Percentiles rank a stretch among this genome's conserved stretches.
phyloP scores from a whole-genome alignment of 1,140 invertebrate genomes.

The Adoxophyes honmai region DNA sequence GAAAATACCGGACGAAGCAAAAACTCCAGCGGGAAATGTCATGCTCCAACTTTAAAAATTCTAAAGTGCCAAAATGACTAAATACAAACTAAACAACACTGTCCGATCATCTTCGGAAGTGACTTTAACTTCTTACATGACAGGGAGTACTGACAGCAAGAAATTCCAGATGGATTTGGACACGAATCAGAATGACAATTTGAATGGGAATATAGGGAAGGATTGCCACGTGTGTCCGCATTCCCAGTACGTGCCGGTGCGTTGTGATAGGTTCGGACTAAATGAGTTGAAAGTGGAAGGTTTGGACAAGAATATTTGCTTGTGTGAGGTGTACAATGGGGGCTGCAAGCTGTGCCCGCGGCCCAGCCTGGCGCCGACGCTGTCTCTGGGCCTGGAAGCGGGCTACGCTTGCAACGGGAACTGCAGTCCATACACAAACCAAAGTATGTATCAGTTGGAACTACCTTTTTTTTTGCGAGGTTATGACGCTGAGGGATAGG shows the following conservation, averaged over 20 bases:
- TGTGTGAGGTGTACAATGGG: slow-evolving; percentile 63
- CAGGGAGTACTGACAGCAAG: slow-evolving; percentile 40
- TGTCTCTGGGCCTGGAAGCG: slow-evolving; percentile 36
- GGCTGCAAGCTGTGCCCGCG: slow-evolving; percentile 63
- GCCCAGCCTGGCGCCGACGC: slow-evolving; percentile 43
- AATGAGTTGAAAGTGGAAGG: slow-evolving; percentile 60
- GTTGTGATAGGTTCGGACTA: slow-evolving; percentile 54
- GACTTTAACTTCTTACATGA: slow-evolving; percentile 69
- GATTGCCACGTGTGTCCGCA: slow-evolving; percentile 50
- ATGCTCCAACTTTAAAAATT: slow-evolving; percentile 49
- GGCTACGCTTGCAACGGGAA: slow-evolving; percentile 42
- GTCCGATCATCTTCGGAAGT: slow-evolving; percentile 62
- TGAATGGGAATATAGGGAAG: slow-evolving; percentile 35
- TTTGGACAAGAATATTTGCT: slow-evolving; percentile 51
- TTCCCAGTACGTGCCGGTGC: slow-evolving; percentile 37
- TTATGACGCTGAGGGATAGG: too few species aligned
- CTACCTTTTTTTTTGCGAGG: too few species aligned
- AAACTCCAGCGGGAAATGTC: slow-evolving; percentile 37
- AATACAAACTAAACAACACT: slow-evolving; percentile 71
- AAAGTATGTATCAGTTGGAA: too few species aligned
- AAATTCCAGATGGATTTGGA: slow-evolving; percentile 40
- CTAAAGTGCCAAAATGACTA: slow-evolving; percentile 61
- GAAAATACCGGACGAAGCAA: background rate
- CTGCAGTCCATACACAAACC: too few species aligned
- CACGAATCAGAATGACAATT: slow-evolving; percentile 45